Percentiles rank a stretch among this genome's conserved stretches.
Conservation (phyloP, 2,888 invertebrate species). For the Aplocera efformata region DNA sequence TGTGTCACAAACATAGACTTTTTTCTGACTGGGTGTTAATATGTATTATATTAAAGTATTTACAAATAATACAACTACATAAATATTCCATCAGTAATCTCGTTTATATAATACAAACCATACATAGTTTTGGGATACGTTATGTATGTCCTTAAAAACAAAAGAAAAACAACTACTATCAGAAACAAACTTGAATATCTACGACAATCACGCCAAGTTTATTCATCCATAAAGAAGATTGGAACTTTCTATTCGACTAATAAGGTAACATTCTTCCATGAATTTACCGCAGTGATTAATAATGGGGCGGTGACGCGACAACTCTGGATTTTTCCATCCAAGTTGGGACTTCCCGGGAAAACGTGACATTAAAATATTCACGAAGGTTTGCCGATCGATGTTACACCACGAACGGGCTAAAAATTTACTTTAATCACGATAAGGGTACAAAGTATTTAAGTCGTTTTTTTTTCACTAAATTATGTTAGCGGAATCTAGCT, state of each 20-base stretch:
- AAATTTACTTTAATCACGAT: constrained; percentile 14
- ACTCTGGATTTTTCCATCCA: constrained; percentile 50
- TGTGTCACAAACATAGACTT: no score
- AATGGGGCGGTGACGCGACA: constrained; percentile 40
- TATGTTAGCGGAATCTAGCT: no score
- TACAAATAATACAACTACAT: no score
- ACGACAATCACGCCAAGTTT: constrained; percentile 16
- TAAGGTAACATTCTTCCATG: constrained; percentile 33
- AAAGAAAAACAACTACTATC: no score
- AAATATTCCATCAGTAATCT: no score
- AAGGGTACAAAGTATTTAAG: not conserved
- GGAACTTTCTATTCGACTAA: constrained; percentile 26
- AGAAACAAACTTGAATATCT: no score
- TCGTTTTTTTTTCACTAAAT: no score
- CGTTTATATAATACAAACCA: no score
- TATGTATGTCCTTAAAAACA: no score
- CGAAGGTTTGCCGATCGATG: constrained; percentile 34
- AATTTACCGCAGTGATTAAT: constrained; percentile 46
- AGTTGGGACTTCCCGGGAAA: constrained; percentile 39
- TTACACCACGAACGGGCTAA: constrained; percentile 20
- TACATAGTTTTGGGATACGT: no score
- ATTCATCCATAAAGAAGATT: constrained; percentile 22
- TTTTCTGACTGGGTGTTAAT: no score
- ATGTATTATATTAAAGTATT: no score
- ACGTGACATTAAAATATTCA: constrained; percentile 55